A percentile compares a stretch with the other conserved stretches of the same genome.
Evolutionary conservation across 2,888 invertebrate genomes (phyloP).

Genomic region (Sphinx pinastri): DNA sequence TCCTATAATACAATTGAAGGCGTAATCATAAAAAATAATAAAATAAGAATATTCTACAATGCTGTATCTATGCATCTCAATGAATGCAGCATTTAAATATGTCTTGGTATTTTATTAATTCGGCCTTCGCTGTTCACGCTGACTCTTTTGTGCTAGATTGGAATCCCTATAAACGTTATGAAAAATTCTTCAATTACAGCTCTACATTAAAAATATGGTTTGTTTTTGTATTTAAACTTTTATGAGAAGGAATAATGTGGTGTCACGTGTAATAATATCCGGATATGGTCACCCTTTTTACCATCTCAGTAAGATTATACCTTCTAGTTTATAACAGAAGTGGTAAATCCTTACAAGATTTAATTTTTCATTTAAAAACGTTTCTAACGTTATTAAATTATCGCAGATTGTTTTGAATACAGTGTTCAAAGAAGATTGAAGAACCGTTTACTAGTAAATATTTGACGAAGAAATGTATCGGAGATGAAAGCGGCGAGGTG

Average conservation of each 20-base stretch:
- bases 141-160: neutral
- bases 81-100: neutral
- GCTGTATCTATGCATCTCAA: neutral
- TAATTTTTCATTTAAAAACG: too few species aligned
- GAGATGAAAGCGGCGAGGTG: neutral
- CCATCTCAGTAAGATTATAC: too few species aligned
- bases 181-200: neutral
- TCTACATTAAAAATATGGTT: neutral
- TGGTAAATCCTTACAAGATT: too few species aligned
- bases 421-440: neutral
- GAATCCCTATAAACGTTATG: neutral
- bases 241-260: too few species aligned
- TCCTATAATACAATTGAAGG: constrained; percentile 6
- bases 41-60: neutral
- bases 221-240: too few species aligned
- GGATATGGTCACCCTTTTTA: too few species aligned
- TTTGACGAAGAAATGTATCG: neutral
- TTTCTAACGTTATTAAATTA: neutral
- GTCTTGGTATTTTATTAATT: neutral
- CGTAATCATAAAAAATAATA: neutral
- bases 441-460: neutral
- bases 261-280: too few species aligned
- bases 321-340: too few species aligned
- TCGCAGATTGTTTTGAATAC: neutral
- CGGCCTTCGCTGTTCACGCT: neutral